Conservation (phyloP, 2,888 invertebrate genomes). For the Camponotus fellah region DNA sequence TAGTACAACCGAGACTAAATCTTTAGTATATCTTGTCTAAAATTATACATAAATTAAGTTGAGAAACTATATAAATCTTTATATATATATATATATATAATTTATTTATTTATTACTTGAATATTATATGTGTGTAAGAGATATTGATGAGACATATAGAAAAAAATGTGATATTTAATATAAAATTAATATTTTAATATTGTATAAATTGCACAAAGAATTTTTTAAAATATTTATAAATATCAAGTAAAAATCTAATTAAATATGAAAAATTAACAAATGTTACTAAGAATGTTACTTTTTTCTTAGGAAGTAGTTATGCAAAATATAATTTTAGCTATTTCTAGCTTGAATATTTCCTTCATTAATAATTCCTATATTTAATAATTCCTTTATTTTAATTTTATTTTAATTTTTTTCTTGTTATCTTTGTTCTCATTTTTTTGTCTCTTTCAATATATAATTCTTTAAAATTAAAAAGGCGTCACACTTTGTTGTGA, state of each 20-base stretch:
- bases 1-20: background rate
- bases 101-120: background rate
- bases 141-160: background rate
- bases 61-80: background rate
- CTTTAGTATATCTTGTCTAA: background rate
- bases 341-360: background rate
- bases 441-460: background rate
- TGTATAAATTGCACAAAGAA: background rate
- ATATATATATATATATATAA: too few relatives aligned
- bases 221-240: background rate
- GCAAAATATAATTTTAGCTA: background rate
- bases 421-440: background rate
- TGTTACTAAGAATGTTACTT: background rate
- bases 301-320: background rate
- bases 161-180: background rate
- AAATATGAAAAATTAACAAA: background rate
- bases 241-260: slow-evolving; percentile 1
- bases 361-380: background rate
- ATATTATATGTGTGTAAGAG: background rate
- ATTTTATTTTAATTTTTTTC: background rate
- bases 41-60: background rate
- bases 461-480: background rate
- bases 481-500: background rate
- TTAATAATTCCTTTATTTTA: background rate
- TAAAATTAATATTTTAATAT: background rate